A percentile compares a stretch with the other conserved stretches of the same genome.
phyloP scores from a whole-genome alignment of 2,888 invertebrate species.

The Polyommatus icarus region DNA sequence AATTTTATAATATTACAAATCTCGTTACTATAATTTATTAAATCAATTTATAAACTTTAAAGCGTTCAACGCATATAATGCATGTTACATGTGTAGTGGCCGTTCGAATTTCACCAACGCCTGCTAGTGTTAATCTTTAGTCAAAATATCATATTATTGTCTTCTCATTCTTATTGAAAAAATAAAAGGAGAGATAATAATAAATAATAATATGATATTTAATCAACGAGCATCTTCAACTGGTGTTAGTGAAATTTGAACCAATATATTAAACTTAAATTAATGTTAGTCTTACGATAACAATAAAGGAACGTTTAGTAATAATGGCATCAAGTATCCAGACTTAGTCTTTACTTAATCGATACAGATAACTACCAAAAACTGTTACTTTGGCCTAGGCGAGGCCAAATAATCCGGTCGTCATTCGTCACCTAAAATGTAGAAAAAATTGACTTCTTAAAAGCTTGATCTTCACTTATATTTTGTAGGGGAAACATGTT shows the following conservation, averaged over 20 bases:
- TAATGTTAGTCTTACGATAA: conserved; percentile 11
- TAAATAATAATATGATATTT: not conserved
- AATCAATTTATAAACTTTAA: not conserved
- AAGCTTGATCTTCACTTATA: not conserved
- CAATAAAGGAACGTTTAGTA: conserved; percentile 11
- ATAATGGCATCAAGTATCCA: conserved; percentile 6
- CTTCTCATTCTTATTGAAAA: not conserved
- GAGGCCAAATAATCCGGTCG: not conserved
- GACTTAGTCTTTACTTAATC: not conserved
- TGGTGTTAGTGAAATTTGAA: not conserved
- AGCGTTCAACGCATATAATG: not conserved
- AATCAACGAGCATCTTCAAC: not conserved
- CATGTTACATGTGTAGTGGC: not conserved
- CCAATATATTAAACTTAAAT: not conserved
- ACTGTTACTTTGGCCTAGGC: not conserved
- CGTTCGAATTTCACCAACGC: not conserved
- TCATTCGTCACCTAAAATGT: not conserved
- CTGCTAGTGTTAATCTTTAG: not conserved
- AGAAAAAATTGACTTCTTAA: not conserved
- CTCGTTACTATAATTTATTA: not conserved
- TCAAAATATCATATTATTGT: no score
- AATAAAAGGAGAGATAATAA: not conserved
- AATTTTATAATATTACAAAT: not conserved
- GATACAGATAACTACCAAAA: conserved; percentile 6
- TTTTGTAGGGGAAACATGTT: not conserved